phyloP scores from a whole-genome alignment of 2,888 invertebrate genomes.

The Acleris laterana region DNA sequence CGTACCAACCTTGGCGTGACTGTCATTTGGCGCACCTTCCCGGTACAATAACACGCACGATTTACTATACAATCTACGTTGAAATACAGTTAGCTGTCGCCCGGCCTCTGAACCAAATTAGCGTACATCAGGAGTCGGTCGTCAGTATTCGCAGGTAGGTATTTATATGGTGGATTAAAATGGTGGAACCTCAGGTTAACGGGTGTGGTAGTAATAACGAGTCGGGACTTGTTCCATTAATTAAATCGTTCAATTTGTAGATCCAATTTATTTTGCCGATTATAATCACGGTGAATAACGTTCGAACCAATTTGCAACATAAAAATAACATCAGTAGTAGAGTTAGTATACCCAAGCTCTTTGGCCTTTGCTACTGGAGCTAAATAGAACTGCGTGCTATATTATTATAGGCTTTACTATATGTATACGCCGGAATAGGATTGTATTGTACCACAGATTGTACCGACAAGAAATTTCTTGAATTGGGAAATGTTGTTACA shows the following conservation, averaged over 20 bases:
- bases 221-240: slow-evolving; percentile 52
- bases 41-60: slow-evolving; percentile 26
- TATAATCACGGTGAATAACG: slow-evolving; percentile 21
- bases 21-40: slow-evolving; percentile 34
- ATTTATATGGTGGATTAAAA: slow-evolving; percentile 49
- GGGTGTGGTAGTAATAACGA: slow-evolving; percentile 55
- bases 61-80: slow-evolving; percentile 22
- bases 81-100: slow-evolving; percentile 9
- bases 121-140: slow-evolving; percentile 9
- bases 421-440: too few species aligned
- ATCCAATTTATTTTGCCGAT: slow-evolving; percentile 32
- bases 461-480: too few species aligned
- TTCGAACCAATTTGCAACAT: neutral
- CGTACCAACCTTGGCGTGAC: slow-evolving; percentile 21
- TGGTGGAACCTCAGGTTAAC: slow-evolving; percentile 53
- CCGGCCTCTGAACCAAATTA: slow-evolving; percentile 16
- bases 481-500: too few species aligned
- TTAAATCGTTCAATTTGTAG: slow-evolving; percentile 32
- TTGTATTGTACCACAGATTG: too few species aligned
- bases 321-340: neutral
- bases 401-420: too few species aligned
- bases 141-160: slow-evolving; percentile 15
- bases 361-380: too few species aligned
- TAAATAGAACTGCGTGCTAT: too few species aligned
- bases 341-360: neutral